These are phyloP conservation scores for Nesoenas mayeri DNA, from an alignment of 2,113 vertebrate species.

Conservation along the genomic window DNA sequence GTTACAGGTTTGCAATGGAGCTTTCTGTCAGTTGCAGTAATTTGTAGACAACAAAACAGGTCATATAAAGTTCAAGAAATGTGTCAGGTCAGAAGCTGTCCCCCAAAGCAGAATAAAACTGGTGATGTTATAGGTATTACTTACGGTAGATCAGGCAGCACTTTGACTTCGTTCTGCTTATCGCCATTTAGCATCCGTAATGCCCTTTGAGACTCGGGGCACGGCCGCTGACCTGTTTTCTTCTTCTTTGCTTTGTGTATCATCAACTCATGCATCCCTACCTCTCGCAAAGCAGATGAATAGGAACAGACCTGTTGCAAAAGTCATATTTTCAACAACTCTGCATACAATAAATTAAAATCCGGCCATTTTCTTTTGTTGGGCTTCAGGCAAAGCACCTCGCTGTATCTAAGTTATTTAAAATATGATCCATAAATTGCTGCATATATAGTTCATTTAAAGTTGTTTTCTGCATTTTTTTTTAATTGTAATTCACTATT, in stretches of 20 bases:
- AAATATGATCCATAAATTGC: neutral
- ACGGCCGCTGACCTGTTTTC: slow-evolving; percentile 64
- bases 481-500: neutral
- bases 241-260: slow-evolving; percentile 12
- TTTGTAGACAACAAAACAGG: slow-evolving; percentile 66
- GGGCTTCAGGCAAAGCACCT: neutral
- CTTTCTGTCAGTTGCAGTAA: slow-evolving; percentile 62
- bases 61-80: slow-evolving; percentile 73
- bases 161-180: slow-evolving; percentile 74
- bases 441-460: neutral
- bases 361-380: neutral
- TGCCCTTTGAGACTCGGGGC: slow-evolving; percentile 72
- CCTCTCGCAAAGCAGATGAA: slow-evolving; percentile 79
- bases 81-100: slow-evolving; percentile 69
- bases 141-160: slow-evolving; percentile 80
- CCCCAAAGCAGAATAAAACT: slow-evolving; percentile 67
- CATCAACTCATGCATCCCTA: slow-evolving; percentile 56
- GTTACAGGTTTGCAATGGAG: slow-evolving; percentile 46
- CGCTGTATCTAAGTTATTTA: neutral
- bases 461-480: neutral
- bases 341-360: neutral
- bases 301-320: slow-evolving; percentile 88
- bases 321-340: slow-evolving; percentile 36
- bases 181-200: slow-evolving; percentile 77
- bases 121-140: slow-evolving; percentile 74